Evolutionary conservation across 2,797 vertebrate genomes (phyloP), one percentile per base, ranked within the genome.

Genomic region (Anguilla marmorata): DNA sequence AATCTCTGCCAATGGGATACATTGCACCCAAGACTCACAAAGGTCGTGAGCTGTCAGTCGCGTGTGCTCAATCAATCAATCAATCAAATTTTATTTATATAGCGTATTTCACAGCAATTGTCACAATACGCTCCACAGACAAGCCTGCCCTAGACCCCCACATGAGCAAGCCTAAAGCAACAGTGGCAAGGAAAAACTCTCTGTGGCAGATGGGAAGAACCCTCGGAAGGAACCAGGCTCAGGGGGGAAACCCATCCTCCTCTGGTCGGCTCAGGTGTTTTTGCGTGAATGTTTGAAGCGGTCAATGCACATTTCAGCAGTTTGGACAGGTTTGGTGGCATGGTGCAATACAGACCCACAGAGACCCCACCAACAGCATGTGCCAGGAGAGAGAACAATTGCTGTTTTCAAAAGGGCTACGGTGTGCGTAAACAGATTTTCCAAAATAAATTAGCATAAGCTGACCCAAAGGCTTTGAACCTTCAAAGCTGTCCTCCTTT

Each of bases 381-480:
- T 45, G 74, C 74, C 33, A 45, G 12, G 16, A 24, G 74, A 45
- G 33, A 21, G 27, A 76, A 76, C 33, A 79, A 14, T 7, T 41
- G 3, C 1, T 21, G 14, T 41, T 41, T 21, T 37, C 19, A 79
- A 21, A 79, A 79, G 12, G 74, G 8, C 74, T 45, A 14, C 33
- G 37, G 14, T 76, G 72, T 79, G 19, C 21, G 21, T 79, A 45
- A 79, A 45, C 33, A 79, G 33, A 11, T 37, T 74, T 79, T 45
- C 45, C 4, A 9, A 79, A 79, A 45, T 41, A 79, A 41, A 41
- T 79, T 45, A 21, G 74, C 19, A 30, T 41, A 37, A 37, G 37
- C 74, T 79, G 74, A 45, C 74, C 33, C 14, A 79, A 41, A 45
- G 74, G 74, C 74, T 79, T 79, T 45, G 74, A 41, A 79, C 33